Evolutionary conservation across 2,797 vertebrate genomes (phyloP), one percentile per base, ranked within the genome.

Genomic region (Hippocampus kuda): DNA sequence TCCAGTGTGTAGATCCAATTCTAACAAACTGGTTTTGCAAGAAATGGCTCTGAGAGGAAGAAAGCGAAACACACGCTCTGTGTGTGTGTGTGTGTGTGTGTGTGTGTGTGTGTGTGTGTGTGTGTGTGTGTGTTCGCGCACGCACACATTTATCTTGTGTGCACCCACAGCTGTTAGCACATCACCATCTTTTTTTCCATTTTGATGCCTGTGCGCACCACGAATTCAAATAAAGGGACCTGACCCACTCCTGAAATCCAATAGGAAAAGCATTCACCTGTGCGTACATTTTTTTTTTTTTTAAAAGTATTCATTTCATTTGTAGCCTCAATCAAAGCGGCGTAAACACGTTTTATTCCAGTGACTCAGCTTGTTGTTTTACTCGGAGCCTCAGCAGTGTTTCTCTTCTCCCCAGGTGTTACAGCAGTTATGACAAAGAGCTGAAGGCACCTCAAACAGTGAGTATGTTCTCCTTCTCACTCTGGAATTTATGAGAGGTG

Each of bases 381-480:
- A 65, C 70, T 60, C 68, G 53, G 51, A 75, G 71, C 73, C 65
- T 64, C 81, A 69, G 80, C 75, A 79, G 68, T 84, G 68, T 70
- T 78, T 65, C n/a, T 65, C 7, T 65, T 27, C 15, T 44, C 7
- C 66, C 76, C 81, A 91, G 91, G 89, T 90, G 85, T 87, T 88
- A 77, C 83, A 89, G 91, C 91, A 90, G 90, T 91, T 83, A 92
- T 92, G 91, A 89, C 86, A 87, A 90, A 88, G 85, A 90, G 90
- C 81, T 92, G 88, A 92, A 90, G 89, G 91, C 90, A 83, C 85
- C 86, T 88, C 81, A 84, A 88, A 88, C 87, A 89, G 90, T 91
- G 78, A 91, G 90, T 89, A 87, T 68, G 13, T 65, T 65, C 24
- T 42, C 12, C 13, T 16, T 26, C 24, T 44, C 41, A 44, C n/a